Conservation (phyloP, 2,888 invertebrate genomes). For the Bursaphelenchus okinawaensis region DNA sequence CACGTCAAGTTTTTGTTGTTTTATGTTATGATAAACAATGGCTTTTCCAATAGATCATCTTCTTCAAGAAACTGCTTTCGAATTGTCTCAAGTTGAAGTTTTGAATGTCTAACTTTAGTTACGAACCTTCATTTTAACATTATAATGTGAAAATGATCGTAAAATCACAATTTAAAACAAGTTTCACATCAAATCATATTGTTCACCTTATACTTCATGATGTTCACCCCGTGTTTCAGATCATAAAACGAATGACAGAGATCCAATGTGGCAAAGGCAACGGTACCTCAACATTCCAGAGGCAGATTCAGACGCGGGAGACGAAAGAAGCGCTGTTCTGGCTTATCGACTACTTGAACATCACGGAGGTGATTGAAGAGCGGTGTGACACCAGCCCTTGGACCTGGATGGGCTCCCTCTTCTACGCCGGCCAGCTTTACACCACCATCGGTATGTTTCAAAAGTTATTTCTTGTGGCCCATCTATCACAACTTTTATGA, state of each 20-base stretch:
- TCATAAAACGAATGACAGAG: constrained; percentile 45
- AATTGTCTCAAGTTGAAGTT: too few species aligned
- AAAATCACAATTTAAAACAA: too few species aligned
- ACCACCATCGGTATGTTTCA: constrained; percentile 49
- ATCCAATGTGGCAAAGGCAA: constrained; percentile 37
- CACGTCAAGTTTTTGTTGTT: too few species aligned
- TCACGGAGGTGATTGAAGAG: constrained; percentile 48
- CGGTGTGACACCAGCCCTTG: constrained; percentile 41
- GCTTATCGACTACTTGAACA: constrained; percentile 51
- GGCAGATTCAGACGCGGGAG: constrained; percentile 34
- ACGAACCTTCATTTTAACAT: too few species aligned
- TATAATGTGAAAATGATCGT: too few species aligned
- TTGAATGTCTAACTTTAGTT: too few species aligned
- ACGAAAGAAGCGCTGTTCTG: constrained; percentile 50
- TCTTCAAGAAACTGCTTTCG: too few species aligned
- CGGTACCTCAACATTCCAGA: constrained; percentile 6
- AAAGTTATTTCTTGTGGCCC: neutral
- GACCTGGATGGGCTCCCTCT: constrained; percentile 51
- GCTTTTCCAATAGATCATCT: too few species aligned
- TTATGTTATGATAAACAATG: too few species aligned
- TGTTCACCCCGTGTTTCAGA: too few species aligned
- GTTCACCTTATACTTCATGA: neutral
- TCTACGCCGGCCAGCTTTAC: constrained; percentile 55
- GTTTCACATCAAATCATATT: too few species aligned
- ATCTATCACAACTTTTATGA: constrained; percentile 2